A percentile compares a stretch with the other conserved stretches of the same genome.
These are phyloP conservation scores for Paragorgia papillata DNA, from an alignment of 92 coral and sea anemone genomes.

Conservation along the genomic window DNA sequence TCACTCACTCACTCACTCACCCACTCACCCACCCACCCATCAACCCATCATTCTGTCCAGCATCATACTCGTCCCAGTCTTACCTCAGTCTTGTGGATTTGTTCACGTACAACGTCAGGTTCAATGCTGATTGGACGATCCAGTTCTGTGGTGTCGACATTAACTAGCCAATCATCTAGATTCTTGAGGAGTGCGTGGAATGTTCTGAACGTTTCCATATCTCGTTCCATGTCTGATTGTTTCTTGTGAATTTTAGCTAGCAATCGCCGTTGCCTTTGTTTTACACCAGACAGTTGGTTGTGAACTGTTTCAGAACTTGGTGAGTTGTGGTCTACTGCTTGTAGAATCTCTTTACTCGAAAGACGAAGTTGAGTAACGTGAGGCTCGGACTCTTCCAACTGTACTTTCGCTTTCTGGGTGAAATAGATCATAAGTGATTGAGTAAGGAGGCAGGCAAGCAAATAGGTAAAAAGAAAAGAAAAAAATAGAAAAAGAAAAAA, in stretches of 20 bases:
- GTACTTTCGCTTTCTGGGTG: conserved; percentile 77
- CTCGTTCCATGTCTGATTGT: conserved; percentile 77
- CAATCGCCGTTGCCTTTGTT: conserved; percentile 80
- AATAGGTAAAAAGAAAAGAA: too few relatives aligned
- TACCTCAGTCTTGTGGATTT: conserved; percentile 76
- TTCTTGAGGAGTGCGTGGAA: conserved; percentile 78
- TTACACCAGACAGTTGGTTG: conserved; percentile 83
- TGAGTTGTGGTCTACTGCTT: conserved; percentile 87
- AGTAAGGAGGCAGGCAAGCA: background rate
- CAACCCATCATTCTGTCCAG: too few relatives aligned
- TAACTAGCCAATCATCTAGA: conserved; percentile 84
- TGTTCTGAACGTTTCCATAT: conserved; percentile 73
- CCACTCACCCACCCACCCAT: too few relatives aligned
- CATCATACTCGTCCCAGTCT: too few relatives aligned
- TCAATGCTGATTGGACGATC: conserved; percentile 68
- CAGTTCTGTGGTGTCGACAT: conserved; percentile 67
- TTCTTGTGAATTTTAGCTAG: conserved; percentile 79
- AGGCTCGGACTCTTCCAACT: conserved; percentile 76
- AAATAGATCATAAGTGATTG: background rate
- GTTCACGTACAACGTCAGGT: conserved; percentile 78
- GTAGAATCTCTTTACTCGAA: conserved; percentile 80
- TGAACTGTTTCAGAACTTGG: conserved; percentile 86
- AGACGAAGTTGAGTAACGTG: conserved; percentile 80
- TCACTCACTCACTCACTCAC: too few relatives aligned
- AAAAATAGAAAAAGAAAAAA: too few relatives aligned